These are phyloP conservation scores for Chrosomus eos DNA, from an alignment of 2,797 vertebrate genomes.

Conservation along the genomic window DNA sequence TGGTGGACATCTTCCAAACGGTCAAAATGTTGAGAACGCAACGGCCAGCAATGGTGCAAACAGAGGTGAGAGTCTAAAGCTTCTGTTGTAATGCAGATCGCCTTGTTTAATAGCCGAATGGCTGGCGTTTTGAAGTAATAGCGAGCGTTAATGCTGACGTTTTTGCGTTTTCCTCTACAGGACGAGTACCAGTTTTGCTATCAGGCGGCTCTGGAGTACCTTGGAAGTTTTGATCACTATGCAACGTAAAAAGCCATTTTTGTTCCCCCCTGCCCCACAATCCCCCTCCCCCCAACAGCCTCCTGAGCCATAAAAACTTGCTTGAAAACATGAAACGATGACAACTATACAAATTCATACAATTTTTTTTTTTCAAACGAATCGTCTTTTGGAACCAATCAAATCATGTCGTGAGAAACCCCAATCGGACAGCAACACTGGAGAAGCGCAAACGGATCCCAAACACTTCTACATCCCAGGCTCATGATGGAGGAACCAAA, in stretches of 20 bases:
- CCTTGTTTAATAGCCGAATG: not conserved
- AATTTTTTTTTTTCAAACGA: slow-evolving; percentile 60
- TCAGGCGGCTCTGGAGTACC: slow-evolving; percentile 96
- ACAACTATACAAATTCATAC: slow-evolving; percentile 51
- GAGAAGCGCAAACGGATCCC: slow-evolving; percentile 63
- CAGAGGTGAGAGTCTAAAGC: slow-evolving; percentile 82
- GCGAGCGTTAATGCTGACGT: not conserved
- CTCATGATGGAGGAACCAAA: slow-evolving; percentile 67
- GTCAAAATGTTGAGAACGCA: slow-evolving; percentile 98
- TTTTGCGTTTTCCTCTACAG: slow-evolving; percentile 70
- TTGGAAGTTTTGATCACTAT: slow-evolving; percentile 99
- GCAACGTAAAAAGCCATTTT: slow-evolving; percentile 99
- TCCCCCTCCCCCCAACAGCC: slow-evolving; percentile 78
- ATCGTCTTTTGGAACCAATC: slow-evolving; percentile 62
- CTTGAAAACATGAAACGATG: slow-evolving; percentile 76
- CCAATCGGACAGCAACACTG: slow-evolving; percentile 68
- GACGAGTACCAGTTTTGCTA: slow-evolving; percentile 99
- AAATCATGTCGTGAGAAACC: slow-evolving; percentile 56
- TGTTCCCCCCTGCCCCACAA: slow-evolving; percentile 68
- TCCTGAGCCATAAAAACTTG: slow-evolving; percentile 87
- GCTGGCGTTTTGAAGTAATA: not conserved
- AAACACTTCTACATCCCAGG: slow-evolving; percentile 32
- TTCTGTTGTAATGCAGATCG: not conserved
- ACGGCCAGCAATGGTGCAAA: slow-evolving; percentile 98
- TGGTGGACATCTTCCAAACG: slow-evolving; percentile 99